Conservation (phyloP, 2,797 vertebrate species). For the Acipenser oxyrinchus region DNA sequence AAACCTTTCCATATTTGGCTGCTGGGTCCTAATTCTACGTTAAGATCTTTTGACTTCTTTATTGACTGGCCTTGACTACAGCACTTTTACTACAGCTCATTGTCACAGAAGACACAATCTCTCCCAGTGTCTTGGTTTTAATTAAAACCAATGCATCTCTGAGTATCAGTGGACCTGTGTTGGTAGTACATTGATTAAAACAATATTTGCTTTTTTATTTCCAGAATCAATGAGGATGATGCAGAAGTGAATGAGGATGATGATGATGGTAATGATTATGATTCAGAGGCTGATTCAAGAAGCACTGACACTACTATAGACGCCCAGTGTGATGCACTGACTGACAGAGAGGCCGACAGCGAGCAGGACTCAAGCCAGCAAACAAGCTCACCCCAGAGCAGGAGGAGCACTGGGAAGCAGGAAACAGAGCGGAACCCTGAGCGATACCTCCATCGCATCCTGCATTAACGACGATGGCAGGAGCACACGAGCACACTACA, state of each 20-base stretch:
- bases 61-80: background rate
- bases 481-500: too few relatives aligned
- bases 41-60: background rate
- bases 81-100: background rate
- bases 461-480: constrained; percentile 32
- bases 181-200: background rate
- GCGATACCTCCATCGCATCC: constrained; percentile 52
- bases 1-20: too few relatives aligned
- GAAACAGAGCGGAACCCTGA: constrained; percentile 41
- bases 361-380: constrained; percentile 18
- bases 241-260: constrained; percentile 11
- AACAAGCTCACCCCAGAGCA: constrained; percentile 20
- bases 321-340: constrained; percentile 19
- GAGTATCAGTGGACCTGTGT: background rate
- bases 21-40: too few relatives aligned
- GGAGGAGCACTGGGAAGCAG: constrained; percentile 29
- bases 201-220: constrained; percentile 6
- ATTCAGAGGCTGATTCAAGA: constrained; percentile 28
- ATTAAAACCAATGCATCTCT: background rate
- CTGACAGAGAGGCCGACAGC: constrained; percentile 24
- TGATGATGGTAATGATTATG: constrained; percentile 26
- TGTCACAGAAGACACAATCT: background rate
- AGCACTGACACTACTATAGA: constrained; percentile 13
- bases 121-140: background rate
- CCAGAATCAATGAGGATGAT: constrained; percentile 46